Evolutionary conservation across 2,797 vertebrate genomes (phyloP).

Genomic region (Rhincodon typus): DNA sequence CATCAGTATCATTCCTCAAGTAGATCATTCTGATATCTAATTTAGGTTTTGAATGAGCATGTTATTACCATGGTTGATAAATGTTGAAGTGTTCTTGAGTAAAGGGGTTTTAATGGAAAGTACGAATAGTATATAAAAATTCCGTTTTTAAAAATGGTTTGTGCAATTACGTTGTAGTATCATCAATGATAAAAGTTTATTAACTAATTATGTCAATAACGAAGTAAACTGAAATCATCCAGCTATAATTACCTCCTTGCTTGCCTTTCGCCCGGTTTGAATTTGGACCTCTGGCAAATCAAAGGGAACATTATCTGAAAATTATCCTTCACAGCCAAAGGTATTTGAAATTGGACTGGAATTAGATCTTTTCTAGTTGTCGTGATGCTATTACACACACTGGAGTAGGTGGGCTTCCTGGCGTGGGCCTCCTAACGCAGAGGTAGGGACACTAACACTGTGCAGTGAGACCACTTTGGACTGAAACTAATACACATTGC

Average conservation of each 20-base stretch:
- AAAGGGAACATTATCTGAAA: background rate
- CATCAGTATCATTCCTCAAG: background rate
- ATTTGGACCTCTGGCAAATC: background rate
- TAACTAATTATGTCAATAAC: background rate
- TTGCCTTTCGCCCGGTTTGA: background rate
- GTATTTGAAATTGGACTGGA: background rate
- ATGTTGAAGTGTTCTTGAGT: background rate
- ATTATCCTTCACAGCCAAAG: background rate
- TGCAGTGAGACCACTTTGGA: no score
- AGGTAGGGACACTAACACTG: no score
- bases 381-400: no score
- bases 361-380: no score
- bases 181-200: background rate
- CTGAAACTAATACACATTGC: background rate
- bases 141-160: background rate
- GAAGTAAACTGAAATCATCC: background rate
- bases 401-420: no score
- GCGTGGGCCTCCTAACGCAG: no score
- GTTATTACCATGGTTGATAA: background rate
- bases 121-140: background rate
- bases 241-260: background rate
- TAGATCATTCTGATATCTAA: background rate
- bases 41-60: background rate
- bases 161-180: background rate
- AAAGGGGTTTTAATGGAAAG: background rate